Conservation (phyloP, 1,140 invertebrate species). For the Stegodyphus dumicola region DNA sequence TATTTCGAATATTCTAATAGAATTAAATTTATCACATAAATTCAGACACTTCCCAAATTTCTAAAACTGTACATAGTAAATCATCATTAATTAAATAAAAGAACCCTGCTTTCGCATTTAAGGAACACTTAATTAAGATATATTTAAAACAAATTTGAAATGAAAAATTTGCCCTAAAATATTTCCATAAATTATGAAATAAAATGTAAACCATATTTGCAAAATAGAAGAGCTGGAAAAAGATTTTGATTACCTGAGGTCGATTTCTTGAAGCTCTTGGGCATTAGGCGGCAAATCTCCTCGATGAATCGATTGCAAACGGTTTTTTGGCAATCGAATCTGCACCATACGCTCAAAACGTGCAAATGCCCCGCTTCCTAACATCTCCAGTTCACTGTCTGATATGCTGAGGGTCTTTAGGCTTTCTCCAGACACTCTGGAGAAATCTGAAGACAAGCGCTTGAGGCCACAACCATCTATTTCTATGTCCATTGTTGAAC, state of each 20-base stretch:
- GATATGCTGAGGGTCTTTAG: not conserved
- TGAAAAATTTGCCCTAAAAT: too few species aligned
- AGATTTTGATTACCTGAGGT: conserved; percentile 11
- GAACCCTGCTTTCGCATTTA: too few species aligned
- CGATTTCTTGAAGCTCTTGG: not conserved
- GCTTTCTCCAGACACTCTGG: not conserved
- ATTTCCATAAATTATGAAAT: not conserved
- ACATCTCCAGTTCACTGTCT: conserved; percentile 22
- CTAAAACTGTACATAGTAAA: too few species aligned
- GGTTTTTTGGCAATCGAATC: conserved; percentile 29
- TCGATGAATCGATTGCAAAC: conserved; percentile 5
- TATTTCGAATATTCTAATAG: not conserved
- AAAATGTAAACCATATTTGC: not conserved
- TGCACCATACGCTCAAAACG: not conserved
- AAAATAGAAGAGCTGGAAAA: not conserved
- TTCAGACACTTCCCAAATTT: too few species aligned
- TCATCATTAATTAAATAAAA: not conserved
- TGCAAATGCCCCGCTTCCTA: conserved; percentile 24
- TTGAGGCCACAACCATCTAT: conserved; percentile 24
- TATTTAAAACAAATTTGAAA: not conserved
- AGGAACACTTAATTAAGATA: too few species aligned
- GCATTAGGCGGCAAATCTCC: conserved; percentile 14
- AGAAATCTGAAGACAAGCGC: conserved; percentile 23
- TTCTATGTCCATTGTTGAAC: not conserved
- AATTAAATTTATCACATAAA: not conserved